Conservation (phyloP, 2,888 invertebrate genomes). For the Pegoplata infirma region DNA sequence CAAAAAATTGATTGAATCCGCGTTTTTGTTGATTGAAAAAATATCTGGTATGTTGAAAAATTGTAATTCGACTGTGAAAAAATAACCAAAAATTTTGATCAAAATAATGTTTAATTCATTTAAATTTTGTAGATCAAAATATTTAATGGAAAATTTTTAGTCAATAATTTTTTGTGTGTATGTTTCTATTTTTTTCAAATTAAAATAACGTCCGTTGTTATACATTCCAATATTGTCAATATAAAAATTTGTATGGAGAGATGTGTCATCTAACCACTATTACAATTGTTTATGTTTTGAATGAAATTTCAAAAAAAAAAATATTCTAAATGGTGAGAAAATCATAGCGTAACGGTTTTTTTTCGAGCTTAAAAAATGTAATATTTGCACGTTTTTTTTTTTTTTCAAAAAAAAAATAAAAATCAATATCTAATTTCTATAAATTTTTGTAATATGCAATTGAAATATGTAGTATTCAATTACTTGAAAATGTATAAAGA, state of each 20-base stretch:
- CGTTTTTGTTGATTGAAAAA: too few relatives aligned
- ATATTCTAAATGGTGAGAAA: background rate
- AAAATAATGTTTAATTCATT: too few relatives aligned
- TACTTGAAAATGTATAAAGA: background rate
- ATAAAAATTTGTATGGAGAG: background rate
- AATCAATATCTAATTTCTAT: background rate
- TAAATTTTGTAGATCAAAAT: too few relatives aligned
- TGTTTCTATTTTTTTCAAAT: too few relatives aligned
- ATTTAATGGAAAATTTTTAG: too few relatives aligned
- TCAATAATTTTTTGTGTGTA: too few relatives aligned
- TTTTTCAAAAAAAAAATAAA: background rate
- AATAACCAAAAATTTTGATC: too few relatives aligned
- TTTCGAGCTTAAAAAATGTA: too few relatives aligned
- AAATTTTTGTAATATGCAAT: background rate
- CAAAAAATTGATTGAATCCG: too few relatives aligned
- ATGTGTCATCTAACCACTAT: constrained; percentile 9
- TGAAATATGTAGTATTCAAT: background rate
- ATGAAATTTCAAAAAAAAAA: too few relatives aligned
- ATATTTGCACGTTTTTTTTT: background rate
- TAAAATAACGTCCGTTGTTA: background rate
- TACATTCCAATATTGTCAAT: constrained; percentile 3
- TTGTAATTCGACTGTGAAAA: too few relatives aligned
- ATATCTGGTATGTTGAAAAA: too few relatives aligned
- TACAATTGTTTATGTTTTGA: background rate
- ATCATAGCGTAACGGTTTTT: background rate